These are phyloP conservation scores for Leptopterna dolabrata DNA, from an alignment of 2,888 invertebrate genomes.

Conservation along the genomic window DNA sequence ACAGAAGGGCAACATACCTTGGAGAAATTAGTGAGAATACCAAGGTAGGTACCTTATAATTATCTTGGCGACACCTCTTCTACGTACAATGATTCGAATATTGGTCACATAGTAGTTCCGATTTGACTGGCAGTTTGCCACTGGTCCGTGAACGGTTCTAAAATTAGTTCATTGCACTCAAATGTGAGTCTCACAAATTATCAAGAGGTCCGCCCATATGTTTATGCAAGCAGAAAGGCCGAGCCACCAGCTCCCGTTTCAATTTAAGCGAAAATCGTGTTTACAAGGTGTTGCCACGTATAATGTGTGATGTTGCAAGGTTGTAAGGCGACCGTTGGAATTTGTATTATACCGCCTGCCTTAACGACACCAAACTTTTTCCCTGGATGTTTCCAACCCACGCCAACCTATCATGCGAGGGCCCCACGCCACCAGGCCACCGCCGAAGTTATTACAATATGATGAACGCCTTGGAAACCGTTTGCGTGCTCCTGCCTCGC, in stretches of 20 bases:
- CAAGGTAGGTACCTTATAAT: too few species aligned
- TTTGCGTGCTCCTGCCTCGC: neutral
- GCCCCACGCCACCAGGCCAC: neutral
- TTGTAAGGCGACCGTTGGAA: neutral
- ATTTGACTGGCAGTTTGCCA: too few species aligned
- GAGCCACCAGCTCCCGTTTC: neutral
- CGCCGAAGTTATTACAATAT: conserved; percentile 36
- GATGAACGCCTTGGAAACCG: conserved; percentile 20
- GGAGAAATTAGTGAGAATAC: too few species aligned
- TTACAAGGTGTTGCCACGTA: neutral
- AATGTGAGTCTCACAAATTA: too few species aligned
- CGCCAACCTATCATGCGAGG: conserved; percentile 35
- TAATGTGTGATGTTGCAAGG: neutral
- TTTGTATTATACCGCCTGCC: neutral
- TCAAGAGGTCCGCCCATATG: too few species aligned
- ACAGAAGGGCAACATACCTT: too few species aligned
- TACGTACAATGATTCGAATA: too few species aligned
- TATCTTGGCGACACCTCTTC: too few species aligned
- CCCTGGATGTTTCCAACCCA: conserved; percentile 13
- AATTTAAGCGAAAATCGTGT: neutral
- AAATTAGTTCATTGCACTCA: neutral
- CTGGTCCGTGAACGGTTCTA: too few species aligned
- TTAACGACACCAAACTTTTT: neutral
- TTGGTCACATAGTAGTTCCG: too few species aligned
- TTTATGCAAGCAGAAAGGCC: too few species aligned